phyloP scores from a whole-genome alignment of 2,797 vertebrate species.

The Falco peregrinus region DNA sequence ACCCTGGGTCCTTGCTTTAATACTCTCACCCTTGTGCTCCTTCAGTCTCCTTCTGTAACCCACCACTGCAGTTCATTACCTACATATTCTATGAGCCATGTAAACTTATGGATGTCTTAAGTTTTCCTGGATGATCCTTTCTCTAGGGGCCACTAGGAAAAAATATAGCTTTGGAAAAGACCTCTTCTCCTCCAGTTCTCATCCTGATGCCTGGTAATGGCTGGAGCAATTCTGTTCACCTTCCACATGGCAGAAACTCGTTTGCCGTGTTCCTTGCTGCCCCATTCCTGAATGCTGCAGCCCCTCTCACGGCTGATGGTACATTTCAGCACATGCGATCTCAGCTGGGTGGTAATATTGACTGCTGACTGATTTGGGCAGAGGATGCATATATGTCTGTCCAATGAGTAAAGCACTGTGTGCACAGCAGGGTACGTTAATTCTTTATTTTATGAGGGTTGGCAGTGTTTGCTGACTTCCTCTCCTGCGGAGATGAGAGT shows the following conservation, averaged over 20 bases:
- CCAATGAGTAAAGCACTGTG: not conserved
- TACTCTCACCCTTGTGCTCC: not conserved
- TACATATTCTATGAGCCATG: not conserved
- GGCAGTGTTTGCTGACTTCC: constrained; percentile 15
- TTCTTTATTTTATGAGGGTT: not conserved
- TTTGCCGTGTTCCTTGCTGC: not conserved
- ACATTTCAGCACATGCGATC: fast-evolving
- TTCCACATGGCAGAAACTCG: not conserved
- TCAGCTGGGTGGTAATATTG: not conserved
- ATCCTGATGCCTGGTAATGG: not conserved
- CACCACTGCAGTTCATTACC: not conserved
- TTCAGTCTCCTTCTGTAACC: not conserved
- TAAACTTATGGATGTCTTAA: fast-evolving
- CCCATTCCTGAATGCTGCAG: fast-evolving
- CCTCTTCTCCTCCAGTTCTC: not conserved
- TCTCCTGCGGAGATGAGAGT: not conserved
- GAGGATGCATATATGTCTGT: not conserved
- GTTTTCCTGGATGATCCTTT: not conserved
- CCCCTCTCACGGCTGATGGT: not conserved
- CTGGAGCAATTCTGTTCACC: not conserved
- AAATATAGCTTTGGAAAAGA: not conserved
- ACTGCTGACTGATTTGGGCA: not conserved
- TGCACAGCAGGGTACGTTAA: not conserved
- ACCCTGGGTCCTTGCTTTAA: not conserved
- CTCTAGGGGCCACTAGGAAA: not conserved